A percentile compares a stretch with the other conserved stretches of the same genome.
These are phyloP conservation scores for Dugesia japonica DNA, from an alignment of 2,888 invertebrate species.

Conservation along the genomic window DNA sequence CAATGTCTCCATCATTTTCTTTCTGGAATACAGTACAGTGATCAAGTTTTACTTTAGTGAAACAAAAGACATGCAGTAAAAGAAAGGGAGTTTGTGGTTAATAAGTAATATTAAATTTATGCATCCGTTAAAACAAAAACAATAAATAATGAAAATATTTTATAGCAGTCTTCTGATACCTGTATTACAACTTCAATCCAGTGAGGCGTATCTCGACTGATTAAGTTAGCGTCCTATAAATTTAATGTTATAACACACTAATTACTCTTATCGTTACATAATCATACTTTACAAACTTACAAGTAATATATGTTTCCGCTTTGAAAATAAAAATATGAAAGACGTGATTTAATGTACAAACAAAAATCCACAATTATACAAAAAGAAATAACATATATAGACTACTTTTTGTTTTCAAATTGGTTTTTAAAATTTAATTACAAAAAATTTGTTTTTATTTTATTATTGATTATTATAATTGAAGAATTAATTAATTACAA, in stretches of 20 bases:
- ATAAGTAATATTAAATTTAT: background rate
- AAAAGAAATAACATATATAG: too few species aligned
- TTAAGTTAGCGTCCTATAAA: conserved; percentile 20
- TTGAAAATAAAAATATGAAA: too few species aligned
- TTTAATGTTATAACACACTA: background rate
- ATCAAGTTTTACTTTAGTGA: background rate
- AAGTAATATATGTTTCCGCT: too few species aligned
- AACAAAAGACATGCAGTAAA: conserved; percentile 15
- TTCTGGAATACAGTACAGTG: conserved; percentile 37
- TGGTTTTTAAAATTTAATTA: too few species aligned
- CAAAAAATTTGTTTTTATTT: too few species aligned
- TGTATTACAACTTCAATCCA: conserved; percentile 30
- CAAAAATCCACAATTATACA: too few species aligned
- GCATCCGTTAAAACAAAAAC: background rate
- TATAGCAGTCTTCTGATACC: conserved; percentile 21
- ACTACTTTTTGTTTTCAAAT: too few species aligned
- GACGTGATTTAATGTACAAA: too few species aligned
- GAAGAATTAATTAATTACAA: too few species aligned
- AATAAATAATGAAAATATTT: background rate
- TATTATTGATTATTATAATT: too few species aligned
- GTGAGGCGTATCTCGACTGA: conserved; percentile 31
- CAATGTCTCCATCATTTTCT: conserved; percentile 46
- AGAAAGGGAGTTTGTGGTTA: background rate
- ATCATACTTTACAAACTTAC: too few species aligned
- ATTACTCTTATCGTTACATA: background rate